These are phyloP conservation scores for Strigamia maritima DNA, from an alignment of 2,888 invertebrate species.

Conservation along the genomic window DNA sequence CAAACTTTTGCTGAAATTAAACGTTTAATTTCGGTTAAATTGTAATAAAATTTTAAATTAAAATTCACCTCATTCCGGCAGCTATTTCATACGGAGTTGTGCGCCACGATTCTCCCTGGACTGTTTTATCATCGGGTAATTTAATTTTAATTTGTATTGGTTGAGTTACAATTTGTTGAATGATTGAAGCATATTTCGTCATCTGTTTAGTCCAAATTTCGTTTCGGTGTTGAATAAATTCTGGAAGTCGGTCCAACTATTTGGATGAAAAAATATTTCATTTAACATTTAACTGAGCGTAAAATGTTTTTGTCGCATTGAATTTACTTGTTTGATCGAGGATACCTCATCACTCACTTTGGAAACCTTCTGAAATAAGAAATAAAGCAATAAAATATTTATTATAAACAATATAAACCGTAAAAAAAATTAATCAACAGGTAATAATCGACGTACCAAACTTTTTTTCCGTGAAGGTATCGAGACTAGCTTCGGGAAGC, in stretches of 20 bases:
- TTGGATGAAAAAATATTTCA: background rate
- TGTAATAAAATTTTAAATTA: background rate
- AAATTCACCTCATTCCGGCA: constrained; percentile 69
- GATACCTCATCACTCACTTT: too few relatives aligned
- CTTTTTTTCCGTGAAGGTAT: too few relatives aligned
- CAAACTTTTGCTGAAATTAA: constrained; percentile 71
- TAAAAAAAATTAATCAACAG: too few relatives aligned
- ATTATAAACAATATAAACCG: too few relatives aligned
- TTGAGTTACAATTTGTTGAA: background rate
- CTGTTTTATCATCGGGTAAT: constrained; percentile 45
- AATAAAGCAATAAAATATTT: too few relatives aligned
- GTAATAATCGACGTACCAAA: too few relatives aligned
- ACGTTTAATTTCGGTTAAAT: background rate
- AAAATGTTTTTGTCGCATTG: too few relatives aligned
- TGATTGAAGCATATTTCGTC: background rate
- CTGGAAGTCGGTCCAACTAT: background rate
- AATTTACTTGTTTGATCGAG: too few relatives aligned
- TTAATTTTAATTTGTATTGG: background rate
- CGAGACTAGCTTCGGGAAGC: too few relatives aligned
- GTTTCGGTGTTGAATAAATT: background rate
- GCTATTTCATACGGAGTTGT: constrained; percentile 91
- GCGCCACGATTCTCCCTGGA: constrained; percentile 84
- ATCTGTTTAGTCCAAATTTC: background rate
- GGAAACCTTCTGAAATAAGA: too few relatives aligned
- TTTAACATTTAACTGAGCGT: too few relatives aligned